Evolutionary conservation across 2,888 invertebrate genomes (phyloP).

Genomic region (Perizoma flavofasciatum): DNA sequence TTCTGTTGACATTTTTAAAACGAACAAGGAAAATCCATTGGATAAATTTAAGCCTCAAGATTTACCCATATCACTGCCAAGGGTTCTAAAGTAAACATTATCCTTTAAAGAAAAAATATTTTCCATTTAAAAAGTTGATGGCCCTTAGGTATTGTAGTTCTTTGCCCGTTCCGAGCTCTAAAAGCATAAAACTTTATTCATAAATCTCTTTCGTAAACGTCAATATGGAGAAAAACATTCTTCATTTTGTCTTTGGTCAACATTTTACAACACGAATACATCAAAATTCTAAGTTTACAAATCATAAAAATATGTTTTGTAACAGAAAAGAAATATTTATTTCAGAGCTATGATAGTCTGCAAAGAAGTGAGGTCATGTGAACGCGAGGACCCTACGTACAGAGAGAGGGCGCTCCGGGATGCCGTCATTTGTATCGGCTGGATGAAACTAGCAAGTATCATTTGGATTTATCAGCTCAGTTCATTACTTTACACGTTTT

Average conservation of each 20-base stretch:
- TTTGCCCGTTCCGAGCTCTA: no score
- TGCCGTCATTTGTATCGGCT: conserved; percentile 58
- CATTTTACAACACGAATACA: no score
- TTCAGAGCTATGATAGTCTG: conserved; percentile 35
- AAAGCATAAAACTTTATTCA: background rate
- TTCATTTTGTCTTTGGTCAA: no score
- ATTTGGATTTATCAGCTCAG: no score
- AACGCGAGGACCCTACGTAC: conserved; percentile 40
- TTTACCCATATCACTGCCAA: conserved; percentile 21
- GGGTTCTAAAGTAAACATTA: no score
- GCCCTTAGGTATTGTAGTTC: no score
- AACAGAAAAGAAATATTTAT: conserved; percentile 3
- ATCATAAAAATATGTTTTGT: background rate
- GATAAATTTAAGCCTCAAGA: conserved; percentile 12
- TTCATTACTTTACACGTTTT: no score
- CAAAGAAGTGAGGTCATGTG: conserved; percentile 38
- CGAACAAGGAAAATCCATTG: conserved; percentile 17
- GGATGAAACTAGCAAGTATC: conserved; percentile 60
- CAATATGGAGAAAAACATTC: background rate
- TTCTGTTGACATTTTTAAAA: conserved; percentile 19
- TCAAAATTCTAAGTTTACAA: conserved; percentile 18
- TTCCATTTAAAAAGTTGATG: no score
- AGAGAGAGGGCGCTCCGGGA: conserved; percentile 50
- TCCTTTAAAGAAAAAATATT: background rate
- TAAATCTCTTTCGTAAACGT: conserved; percentile 10